These are phyloP conservation scores for Heliconius melpomene DNA, from an alignment of 1,140 invertebrate genomes.

Conservation along the genomic window DNA sequence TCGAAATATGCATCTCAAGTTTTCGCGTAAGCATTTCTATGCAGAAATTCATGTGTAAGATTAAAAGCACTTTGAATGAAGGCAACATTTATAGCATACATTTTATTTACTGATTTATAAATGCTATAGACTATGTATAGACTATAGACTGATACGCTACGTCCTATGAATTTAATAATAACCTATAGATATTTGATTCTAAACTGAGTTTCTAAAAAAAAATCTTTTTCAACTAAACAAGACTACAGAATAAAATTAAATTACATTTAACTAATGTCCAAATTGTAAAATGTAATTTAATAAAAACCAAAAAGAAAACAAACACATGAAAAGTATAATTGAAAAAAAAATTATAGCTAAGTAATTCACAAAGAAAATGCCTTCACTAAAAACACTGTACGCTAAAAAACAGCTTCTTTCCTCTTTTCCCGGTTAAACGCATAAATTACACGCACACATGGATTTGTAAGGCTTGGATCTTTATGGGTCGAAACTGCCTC, in stretches of 20 bases:
- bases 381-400: conserved; percentile 19
- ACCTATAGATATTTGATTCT: no score
- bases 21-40: conserved; percentile 12
- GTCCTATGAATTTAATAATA: no score
- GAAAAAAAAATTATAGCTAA: neutral
- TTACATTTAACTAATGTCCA: no score
- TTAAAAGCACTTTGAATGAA: conserved; percentile 4
- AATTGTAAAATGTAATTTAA: neutral
- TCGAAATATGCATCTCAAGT: conserved; percentile 13
- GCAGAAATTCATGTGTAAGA: conserved; percentile 6
- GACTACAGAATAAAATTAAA: no score
- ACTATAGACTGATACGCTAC: neutral
- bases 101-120: neutral
- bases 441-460: conserved; percentile 57
- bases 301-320: neutral
- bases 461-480: conserved; percentile 47
- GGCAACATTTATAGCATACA: neutral
- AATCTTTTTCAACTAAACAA: no score
- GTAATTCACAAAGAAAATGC: conserved; percentile 27
- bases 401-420: conserved; percentile 28
- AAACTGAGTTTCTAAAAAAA: no score
- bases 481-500: conserved; percentile 46
- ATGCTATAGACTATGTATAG: neutral
- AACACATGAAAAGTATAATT: neutral
- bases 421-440: conserved; percentile 46